These are phyloP conservation scores for Hippopotamus amphibius DNA, from an alignment of 2,113 vertebrate genomes.

Conservation along the genomic window DNA sequence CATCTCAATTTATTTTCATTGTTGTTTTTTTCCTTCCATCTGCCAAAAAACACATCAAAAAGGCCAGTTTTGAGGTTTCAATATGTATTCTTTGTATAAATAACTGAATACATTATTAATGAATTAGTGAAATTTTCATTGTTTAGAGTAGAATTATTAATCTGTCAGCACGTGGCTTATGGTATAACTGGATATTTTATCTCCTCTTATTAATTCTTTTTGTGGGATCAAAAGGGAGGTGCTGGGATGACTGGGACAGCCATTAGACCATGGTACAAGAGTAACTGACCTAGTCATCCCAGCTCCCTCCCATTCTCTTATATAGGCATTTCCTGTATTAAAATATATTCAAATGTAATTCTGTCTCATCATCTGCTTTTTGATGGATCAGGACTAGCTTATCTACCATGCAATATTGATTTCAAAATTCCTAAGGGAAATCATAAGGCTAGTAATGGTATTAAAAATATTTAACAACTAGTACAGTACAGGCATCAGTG, in stretches of 20 bases:
- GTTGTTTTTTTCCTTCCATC: not conserved
- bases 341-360: not conserved
- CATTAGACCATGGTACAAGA: not conserved
- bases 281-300: too few species aligned
- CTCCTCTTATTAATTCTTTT: not conserved
- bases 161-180: not conserved
- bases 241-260: not conserved
- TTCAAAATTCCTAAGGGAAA: conserved; percentile 4
- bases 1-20: not conserved
- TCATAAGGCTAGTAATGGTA: not conserved
- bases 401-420: not conserved
- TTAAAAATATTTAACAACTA: not conserved
- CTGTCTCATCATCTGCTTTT: not conserved
- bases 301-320: not conserved
- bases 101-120: not conserved
- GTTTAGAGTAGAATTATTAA: not conserved
- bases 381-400: not conserved
- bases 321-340: not conserved
- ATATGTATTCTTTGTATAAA: not conserved
- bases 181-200: not conserved
- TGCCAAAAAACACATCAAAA: not conserved
- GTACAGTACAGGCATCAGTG: not conserved
- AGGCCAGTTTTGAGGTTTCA: not conserved
- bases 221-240: not conserved
- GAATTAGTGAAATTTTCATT: not conserved